phyloP scores from a whole-genome alignment of 2,797 vertebrate genomes.

The Lindbergichthys nudifrons region DNA sequence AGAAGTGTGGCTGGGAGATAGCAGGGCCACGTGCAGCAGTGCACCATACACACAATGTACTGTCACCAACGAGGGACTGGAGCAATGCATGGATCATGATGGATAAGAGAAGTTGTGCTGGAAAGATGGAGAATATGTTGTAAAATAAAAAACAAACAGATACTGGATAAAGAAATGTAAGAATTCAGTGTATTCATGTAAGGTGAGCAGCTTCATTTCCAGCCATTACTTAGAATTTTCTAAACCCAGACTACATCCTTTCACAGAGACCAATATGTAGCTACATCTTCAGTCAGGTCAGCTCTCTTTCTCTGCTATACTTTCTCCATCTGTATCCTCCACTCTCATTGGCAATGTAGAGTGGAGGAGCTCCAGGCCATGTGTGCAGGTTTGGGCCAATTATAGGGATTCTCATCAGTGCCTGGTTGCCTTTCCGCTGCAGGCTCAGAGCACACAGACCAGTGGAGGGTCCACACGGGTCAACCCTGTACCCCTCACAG shows the following conservation, averaged over 20 bases:
- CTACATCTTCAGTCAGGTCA: constrained; percentile 73
- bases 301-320: constrained; percentile 60
- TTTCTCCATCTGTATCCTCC: constrained; percentile 70
- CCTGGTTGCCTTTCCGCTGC: constrained; percentile 73
- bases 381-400: constrained; percentile 82
- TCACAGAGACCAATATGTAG: constrained; percentile 35
- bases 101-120: constrained; percentile 26
- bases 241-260: constrained; percentile 45
- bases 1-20: constrained; percentile 85
- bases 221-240: constrained; percentile 42
- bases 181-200: constrained; percentile 21
- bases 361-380: constrained; percentile 77
- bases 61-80: constrained; percentile 29
- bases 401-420: constrained; percentile 85
- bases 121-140: constrained; percentile 13
- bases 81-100: constrained; percentile 47
- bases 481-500: constrained; percentile 75
- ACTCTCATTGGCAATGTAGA: constrained; percentile 79
- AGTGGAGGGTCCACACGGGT: constrained; percentile 78
- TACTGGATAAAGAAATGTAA: constrained; percentile 1
- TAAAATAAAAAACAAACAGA: background rate
- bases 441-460: constrained; percentile 76
- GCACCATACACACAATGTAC: constrained; percentile 56
- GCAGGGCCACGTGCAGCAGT: constrained; percentile 75
- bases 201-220: constrained; percentile 45